Percentiles rank a stretch among this genome's conserved stretches.
Conservation (phyloP, 2,888 invertebrate species). For the Coleophora deauratella region DNA sequence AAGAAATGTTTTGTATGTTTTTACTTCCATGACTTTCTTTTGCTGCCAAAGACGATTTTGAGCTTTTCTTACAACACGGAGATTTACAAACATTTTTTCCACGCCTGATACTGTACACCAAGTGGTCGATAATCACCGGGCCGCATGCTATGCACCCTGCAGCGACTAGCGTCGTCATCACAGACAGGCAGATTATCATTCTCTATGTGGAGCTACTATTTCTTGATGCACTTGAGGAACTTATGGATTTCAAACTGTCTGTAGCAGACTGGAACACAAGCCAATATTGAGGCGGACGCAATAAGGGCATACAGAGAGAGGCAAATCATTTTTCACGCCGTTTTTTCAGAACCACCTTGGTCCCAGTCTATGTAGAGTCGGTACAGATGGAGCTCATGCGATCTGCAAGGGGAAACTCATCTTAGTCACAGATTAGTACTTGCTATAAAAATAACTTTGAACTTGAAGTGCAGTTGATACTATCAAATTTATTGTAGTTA, state of each 20-base stretch:
- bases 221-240: constrained; percentile 5
- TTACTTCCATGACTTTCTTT: no score
- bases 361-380: no score
- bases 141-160: constrained; percentile 7
- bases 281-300: constrained; percentile 51
- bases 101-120: no score
- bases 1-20: no score
- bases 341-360: no score
- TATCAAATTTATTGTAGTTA: no score
- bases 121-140: neutral
- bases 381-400: no score
- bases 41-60: no score
- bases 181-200: constrained; percentile 7
- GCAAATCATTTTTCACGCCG: constrained; percentile 52
- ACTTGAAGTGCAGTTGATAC: no score
- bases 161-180: constrained; percentile 1
- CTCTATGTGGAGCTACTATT: neutral
- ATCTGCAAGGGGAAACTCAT: no score
- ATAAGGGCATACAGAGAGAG: constrained; percentile 54
- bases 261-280: constrained; percentile 56
- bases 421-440: no score
- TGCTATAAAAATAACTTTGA: no score
- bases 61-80: constrained; percentile 35
- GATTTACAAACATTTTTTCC: constrained; percentile 25
- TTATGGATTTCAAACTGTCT: constrained; percentile 39